Evolutionary conservation across 2,113 vertebrate species (phyloP).

Genomic region (Istiophorus platypterus): DNA sequence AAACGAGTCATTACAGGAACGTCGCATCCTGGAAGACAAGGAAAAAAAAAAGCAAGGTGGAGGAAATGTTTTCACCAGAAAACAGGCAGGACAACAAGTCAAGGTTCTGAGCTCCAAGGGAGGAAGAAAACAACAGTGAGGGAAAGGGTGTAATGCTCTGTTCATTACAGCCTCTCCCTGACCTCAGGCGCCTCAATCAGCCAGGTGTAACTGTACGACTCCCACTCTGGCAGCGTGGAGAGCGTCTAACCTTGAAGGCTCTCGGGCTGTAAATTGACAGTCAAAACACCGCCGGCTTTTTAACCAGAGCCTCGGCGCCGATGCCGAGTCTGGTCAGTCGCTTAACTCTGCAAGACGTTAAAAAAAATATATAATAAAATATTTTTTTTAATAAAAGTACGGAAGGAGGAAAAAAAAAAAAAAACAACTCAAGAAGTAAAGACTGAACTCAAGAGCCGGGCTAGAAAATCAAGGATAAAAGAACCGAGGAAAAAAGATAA

Average conservation of each 20-base stretch:
- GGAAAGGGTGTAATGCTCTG: constrained; percentile 20
- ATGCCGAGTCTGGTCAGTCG: constrained; percentile 27
- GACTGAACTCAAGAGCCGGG: constrained; percentile 29
- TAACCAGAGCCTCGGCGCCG: constrained; percentile 39
- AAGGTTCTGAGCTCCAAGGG: constrained; percentile 3
- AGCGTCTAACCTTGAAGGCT: constrained; percentile 63
- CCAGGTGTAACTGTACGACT: constrained; percentile 51
- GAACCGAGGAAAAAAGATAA: neutral
- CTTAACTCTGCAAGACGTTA: constrained; percentile 40
- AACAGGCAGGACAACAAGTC: neutral
- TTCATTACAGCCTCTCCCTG: constrained; percentile 50
- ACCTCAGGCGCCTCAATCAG: constrained; percentile 52
- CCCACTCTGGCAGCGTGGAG: constrained; percentile 53
- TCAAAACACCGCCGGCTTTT: constrained; percentile 61
- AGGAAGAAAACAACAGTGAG: constrained; percentile 25
- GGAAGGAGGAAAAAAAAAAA: too few relatives aligned
- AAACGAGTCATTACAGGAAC: constrained; percentile 49
- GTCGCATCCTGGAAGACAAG: constrained; percentile 10
- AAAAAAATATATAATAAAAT: too few relatives aligned
- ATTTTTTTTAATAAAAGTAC: constrained; percentile 3
- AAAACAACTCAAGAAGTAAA: constrained; percentile 1
- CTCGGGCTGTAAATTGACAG: constrained; percentile 68
- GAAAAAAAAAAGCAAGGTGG: constrained; percentile 20
- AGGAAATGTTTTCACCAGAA: constrained; percentile 1
- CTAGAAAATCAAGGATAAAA: constrained; percentile 5